Evolutionary conservation across 2,797 vertebrate genomes (phyloP).

Genomic region (Phataginus tetradactyla): DNA sequence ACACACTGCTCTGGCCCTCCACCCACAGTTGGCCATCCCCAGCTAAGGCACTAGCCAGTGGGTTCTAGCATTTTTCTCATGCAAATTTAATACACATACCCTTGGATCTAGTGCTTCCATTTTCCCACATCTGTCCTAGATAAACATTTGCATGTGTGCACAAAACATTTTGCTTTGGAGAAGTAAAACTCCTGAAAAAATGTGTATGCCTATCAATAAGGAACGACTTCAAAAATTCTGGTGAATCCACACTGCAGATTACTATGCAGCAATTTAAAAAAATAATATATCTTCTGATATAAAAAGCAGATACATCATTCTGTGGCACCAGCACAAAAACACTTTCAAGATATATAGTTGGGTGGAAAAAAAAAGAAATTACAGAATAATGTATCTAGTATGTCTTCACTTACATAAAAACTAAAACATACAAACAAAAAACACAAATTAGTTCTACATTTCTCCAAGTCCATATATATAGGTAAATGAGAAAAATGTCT

Average conservation of each 20-base stretch:
- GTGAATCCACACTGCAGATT: not conserved
- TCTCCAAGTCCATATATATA: not conserved
- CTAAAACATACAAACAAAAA: not conserved
- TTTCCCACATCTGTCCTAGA: not conserved
- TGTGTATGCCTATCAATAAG: not conserved
- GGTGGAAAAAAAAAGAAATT: not conserved
- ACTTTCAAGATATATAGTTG: not conserved
- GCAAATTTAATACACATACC: not conserved
- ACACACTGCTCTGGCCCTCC: not conserved
- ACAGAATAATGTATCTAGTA: not conserved
- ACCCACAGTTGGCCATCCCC: not conserved
- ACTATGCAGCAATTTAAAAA: not conserved
- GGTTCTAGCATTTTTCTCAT: not conserved
- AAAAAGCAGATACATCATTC: not conserved
- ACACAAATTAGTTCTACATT: not conserved
- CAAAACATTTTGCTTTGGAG: not conserved
- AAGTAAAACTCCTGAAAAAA: constrained; percentile 9
- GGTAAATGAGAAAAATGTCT: not conserved
- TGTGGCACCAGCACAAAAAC: not conserved
- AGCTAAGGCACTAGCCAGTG: not conserved
- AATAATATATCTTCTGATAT: not conserved
- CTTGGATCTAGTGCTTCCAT: not conserved
- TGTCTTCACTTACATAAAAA: not conserved
- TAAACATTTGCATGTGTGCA: not conserved
- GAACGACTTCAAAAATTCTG: not conserved